Evolutionary conservation across 2,797 vertebrate species (phyloP).

Genomic region (Rhynchotus rufescens): DNA sequence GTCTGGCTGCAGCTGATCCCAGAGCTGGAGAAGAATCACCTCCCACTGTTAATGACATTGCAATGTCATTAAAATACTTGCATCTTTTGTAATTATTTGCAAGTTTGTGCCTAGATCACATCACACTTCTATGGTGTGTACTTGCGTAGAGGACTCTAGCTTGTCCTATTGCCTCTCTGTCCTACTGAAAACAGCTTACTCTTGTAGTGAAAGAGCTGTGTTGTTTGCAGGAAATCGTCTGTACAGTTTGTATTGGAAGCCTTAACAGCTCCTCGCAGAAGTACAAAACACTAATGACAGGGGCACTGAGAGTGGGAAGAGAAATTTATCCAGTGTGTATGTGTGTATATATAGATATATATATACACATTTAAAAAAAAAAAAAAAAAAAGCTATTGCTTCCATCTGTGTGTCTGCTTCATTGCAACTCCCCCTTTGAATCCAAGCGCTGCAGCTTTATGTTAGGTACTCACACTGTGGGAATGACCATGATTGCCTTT

Average conservation of each 20-base stretch:
- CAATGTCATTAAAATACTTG: neutral
- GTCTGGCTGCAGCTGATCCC: neutral
- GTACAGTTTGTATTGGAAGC: neutral
- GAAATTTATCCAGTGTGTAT: neutral
- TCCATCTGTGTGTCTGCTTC: neutral
- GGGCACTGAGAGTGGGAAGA: neutral
- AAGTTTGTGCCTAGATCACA: neutral
- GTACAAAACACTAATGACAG: neutral
- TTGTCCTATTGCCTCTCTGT: neutral
- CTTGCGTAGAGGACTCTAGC: neutral
- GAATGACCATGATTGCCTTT: neutral
- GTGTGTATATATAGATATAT: no score
- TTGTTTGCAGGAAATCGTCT: neutral
- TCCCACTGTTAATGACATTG: neutral
- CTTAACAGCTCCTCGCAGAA: neutral
- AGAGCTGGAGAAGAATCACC: neutral
- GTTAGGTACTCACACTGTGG: neutral
- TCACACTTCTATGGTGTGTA: no score
- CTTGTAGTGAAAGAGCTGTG: neutral
- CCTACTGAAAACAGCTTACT: no score
- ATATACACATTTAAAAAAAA: no score
- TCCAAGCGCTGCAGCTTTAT: rapidly evolving
- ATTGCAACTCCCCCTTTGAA: neutral
- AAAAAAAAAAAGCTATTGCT: neutral
- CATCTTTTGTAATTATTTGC: neutral